Percentiles rank a stretch among this genome's conserved stretches.
These are phyloP conservation scores for Malurus leucopterus DNA, from an alignment of 2,797 vertebrate genomes.

Conservation along the genomic window DNA sequence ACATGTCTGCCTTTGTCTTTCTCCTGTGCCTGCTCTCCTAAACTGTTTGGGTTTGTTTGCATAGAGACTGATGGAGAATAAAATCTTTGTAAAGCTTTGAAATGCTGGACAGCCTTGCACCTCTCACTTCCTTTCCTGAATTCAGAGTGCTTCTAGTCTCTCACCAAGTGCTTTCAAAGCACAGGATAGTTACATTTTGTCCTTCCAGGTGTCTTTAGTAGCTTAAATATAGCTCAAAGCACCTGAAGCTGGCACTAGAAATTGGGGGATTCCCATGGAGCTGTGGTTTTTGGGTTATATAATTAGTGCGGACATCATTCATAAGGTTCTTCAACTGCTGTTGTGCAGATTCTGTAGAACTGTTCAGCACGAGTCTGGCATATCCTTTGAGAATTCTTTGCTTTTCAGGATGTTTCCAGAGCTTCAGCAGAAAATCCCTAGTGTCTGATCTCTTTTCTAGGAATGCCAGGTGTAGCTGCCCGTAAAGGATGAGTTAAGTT, in stretches of 20 bases:
- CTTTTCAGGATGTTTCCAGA: neutral
- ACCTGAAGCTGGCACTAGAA: neutral
- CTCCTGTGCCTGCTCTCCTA: slow-evolving; percentile 32
- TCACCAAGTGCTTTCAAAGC: neutral
- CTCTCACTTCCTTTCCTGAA: neutral
- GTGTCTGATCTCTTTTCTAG: neutral
- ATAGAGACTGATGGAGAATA: neutral
- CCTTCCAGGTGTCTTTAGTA: neutral
- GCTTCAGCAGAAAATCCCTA: neutral
- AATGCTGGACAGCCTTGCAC: neutral
- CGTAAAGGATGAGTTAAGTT: neutral
- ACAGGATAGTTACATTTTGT: neutral
- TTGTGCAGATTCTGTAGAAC: neutral
- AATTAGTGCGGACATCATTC: neutral
- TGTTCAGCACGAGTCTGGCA: neutral
- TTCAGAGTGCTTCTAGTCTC: neutral
- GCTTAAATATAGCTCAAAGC: neutral
- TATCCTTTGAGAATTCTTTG: neutral
- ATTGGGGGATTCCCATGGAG: neutral
- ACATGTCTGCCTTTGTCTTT: slow-evolving; percentile 33
- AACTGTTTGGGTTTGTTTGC: slow-evolving; percentile 45
- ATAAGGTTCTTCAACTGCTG: neutral
- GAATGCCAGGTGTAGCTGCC: neutral
- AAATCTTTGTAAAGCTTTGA: neutral
- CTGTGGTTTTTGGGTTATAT: accelerated